Conservation (phyloP, 2,888 invertebrate species). For the Eubasilissa splendida region DNA sequence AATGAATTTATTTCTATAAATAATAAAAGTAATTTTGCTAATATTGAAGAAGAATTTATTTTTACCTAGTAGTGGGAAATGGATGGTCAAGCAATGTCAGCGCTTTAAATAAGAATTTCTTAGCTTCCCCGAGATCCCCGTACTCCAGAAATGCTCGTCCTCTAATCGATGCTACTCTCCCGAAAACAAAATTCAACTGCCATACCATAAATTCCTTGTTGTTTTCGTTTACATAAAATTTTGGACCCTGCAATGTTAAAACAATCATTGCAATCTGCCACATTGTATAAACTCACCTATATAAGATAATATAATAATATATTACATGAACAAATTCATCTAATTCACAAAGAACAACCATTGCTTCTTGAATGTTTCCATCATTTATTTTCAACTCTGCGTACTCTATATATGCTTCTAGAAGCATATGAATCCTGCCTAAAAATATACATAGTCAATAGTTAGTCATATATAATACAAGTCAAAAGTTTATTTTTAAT, state of each 20-base stretch:
- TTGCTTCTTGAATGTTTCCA: slow-evolving; percentile 73
- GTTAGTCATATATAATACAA: no score
- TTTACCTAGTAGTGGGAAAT: slow-evolving; percentile 63
- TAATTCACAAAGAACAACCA: slow-evolving; percentile 71
- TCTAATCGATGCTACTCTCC: slow-evolving; percentile 63
- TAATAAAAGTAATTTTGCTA: not conserved
- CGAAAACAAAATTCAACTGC: slow-evolving; percentile 64
- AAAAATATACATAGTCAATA: slow-evolving; percentile 6
- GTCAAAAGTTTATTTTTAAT: no score
- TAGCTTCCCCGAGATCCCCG: slow-evolving; percentile 64
- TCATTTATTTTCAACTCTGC: slow-evolving; percentile 72
- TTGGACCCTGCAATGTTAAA: slow-evolving; percentile 39
- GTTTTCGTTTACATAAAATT: slow-evolving; percentile 44
- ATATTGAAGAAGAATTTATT: not conserved
- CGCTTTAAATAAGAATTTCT: slow-evolving; percentile 62
- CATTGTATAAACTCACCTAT: not conserved
- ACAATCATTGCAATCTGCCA: not conserved
- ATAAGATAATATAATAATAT: not conserved
- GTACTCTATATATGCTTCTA: slow-evolving; percentile 74
- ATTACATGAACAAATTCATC: slow-evolving; percentile 66
- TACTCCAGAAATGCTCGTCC: slow-evolving; percentile 65
- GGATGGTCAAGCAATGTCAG: slow-evolving; percentile 64
- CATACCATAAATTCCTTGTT: slow-evolving; percentile 59
- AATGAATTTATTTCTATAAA: not conserved
- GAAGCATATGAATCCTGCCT: slow-evolving; percentile 69